A percentile compares a stretch with the other conserved stretches of the same genome.
These are phyloP conservation scores for Glyptemys insculpta DNA, from an alignment of 2,797 vertebrate species.

Conservation along the genomic window DNA sequence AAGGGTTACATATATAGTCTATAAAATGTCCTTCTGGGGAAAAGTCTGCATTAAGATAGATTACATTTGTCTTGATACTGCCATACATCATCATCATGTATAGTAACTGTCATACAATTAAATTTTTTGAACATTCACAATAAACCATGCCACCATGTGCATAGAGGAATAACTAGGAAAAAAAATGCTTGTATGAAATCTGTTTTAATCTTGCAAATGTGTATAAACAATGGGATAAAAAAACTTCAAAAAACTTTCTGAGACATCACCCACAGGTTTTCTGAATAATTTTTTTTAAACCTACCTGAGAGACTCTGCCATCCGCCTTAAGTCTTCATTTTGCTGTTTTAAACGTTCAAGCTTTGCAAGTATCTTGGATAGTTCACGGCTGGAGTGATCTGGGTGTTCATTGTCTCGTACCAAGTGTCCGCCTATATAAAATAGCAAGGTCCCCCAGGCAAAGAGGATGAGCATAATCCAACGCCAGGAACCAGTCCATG, in stretches of 20 bases:
- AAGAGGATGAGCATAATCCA: slow-evolving; percentile 99
- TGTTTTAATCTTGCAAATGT: slow-evolving; percentile 24
- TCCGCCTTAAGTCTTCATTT: slow-evolving; percentile 96
- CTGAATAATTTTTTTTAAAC: slow-evolving; percentile 39
- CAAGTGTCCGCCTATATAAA: slow-evolving; percentile 97
- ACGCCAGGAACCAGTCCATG: slow-evolving; percentile 98
- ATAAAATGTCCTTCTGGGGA: not conserved
- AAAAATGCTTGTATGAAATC: not conserved
- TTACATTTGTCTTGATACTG: not conserved
- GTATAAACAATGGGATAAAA: not conserved
- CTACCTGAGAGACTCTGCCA: slow-evolving; percentile 98
- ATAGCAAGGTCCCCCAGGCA: slow-evolving; percentile 97
- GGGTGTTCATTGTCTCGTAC: slow-evolving; percentile 96
- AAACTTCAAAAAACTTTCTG: not conserved
- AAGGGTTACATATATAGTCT: too few relatives aligned
- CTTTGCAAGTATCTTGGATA: slow-evolving; percentile 97
- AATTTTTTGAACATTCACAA: not conserved
- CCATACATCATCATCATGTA: not conserved
- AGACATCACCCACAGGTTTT: not conserved
- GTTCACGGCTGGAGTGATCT: slow-evolving; percentile 94
- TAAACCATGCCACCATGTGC: not conserved
- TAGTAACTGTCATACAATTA: not conserved
- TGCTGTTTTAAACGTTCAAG: slow-evolving; percentile 98
- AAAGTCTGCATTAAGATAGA: not conserved
- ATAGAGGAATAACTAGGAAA: not conserved